Evolutionary conservation across 1,140 invertebrate species (phyloP).

Genomic region (Aradophagus sp.): DNA sequence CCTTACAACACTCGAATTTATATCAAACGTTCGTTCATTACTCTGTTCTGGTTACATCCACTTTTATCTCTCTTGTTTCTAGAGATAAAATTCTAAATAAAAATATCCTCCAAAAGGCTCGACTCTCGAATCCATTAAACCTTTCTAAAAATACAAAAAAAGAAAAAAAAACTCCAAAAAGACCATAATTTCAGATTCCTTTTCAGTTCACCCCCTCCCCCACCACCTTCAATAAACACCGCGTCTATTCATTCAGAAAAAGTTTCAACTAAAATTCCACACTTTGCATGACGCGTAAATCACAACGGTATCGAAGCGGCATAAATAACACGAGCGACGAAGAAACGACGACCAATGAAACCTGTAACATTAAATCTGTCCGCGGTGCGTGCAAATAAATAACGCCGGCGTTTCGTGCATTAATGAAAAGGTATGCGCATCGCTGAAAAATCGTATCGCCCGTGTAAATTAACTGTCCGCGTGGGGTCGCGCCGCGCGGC

Average conservation of each 20-base stretch:
- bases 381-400: constrained; percentile 39
- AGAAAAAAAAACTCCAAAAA: no score
- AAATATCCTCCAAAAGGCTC: no score
- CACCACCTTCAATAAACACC: constrained; percentile 24
- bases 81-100: no score
- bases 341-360: constrained; percentile 33
- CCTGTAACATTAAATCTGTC: constrained; percentile 51
- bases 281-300: constrained; percentile 48
- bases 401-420: constrained; percentile 37
- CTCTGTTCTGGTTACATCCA: no score
- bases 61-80: no score
- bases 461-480: constrained; percentile 50
- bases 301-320: constrained; percentile 33
- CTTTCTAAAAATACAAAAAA: no score
- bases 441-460: constrained; percentile 47
- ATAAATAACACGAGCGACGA: constrained; percentile 31
- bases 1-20: no score
- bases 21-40: no score
- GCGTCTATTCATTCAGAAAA: constrained; percentile 37
- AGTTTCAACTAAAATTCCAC: constrained; percentile 53
- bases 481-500: no score
- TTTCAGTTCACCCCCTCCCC: no score
- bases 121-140: no score
- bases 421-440: constrained; percentile 54
- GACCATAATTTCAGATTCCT: constrained; percentile 29